Evolutionary conservation across 2,888 invertebrate species (phyloP).

Genomic region (Meloe dianella): DNA sequence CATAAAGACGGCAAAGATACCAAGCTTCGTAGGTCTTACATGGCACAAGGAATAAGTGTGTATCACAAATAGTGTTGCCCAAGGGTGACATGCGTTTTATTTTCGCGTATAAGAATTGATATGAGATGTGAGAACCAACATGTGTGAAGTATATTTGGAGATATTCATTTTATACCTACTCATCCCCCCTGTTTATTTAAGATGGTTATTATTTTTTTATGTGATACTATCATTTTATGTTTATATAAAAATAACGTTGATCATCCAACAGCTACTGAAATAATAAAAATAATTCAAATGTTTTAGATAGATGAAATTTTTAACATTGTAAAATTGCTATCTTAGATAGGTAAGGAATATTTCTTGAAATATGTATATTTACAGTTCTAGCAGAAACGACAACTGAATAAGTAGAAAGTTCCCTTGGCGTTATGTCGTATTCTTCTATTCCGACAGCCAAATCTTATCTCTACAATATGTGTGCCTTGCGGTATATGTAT

Average conservation of each 20-base stretch:
- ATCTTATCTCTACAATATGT: conserved; percentile 55
- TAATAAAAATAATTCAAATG: background rate
- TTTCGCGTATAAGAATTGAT: conserved; percentile 52
- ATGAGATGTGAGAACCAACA: conserved; percentile 51
- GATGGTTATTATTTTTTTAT: conserved; percentile 25
- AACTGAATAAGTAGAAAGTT: conserved; percentile 42
- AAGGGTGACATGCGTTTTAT: conserved; percentile 51
- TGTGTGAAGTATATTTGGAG: conserved; percentile 37
- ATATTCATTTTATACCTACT: conserved; percentile 13
- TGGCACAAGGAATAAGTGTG: conserved; percentile 46
- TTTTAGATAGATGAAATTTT: background rate
- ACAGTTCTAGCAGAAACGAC: conserved; percentile 37
- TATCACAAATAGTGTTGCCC: conserved; percentile 49
- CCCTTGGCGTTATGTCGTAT: conserved; percentile 38
- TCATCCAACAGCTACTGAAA: background rate
- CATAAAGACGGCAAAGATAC: conserved; percentile 37
- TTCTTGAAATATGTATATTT: conserved; percentile 38
- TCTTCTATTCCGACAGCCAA: conserved; percentile 45
- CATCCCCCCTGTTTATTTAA: conserved; percentile 21
- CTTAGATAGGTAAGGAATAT: conserved; percentile 2
- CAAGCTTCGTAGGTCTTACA: conserved; percentile 40
- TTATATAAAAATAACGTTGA: conserved; percentile 1
- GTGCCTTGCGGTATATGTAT: conserved; percentile 44
- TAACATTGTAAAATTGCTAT: background rate
- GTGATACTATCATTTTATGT: background rate